phyloP scores from a whole-genome alignment of 2,888 invertebrate genomes.

The Drosophila lutescens region DNA sequence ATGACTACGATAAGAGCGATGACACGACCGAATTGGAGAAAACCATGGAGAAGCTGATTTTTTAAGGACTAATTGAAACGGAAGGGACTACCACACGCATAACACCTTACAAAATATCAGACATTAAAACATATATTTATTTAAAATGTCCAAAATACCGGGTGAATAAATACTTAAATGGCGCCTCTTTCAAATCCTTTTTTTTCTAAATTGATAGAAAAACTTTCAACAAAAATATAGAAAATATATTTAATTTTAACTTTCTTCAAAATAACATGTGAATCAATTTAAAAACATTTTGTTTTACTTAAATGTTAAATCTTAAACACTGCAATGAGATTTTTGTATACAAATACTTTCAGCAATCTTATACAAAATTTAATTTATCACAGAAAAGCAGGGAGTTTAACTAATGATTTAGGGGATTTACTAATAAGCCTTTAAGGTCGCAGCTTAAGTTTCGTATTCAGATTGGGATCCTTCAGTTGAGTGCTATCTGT shows the following conservation, averaged over 20 bases:
- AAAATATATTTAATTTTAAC: not conserved
- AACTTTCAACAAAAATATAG: not conserved
- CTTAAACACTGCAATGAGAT: too few relatives aligned
- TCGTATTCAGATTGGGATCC: constrained; percentile 18
- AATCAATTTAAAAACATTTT: too few relatives aligned
- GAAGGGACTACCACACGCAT: not conserved
- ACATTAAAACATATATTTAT: too few relatives aligned
- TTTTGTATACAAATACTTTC: too few relatives aligned
- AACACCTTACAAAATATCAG: too few relatives aligned
- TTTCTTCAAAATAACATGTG: too few relatives aligned
- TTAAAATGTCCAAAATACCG: too few relatives aligned
- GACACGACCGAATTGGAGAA: not conserved
- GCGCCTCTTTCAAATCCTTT: too few relatives aligned
- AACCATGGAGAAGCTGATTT: not conserved
- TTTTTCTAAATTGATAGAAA: too few relatives aligned
- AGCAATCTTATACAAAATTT: not conserved
- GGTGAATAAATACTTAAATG: too few relatives aligned
- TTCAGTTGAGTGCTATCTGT: constrained; percentile 21
- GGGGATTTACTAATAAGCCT: not conserved
- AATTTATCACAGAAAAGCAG: not conserved
- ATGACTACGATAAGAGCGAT: not conserved
- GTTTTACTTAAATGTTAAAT: too few relatives aligned
- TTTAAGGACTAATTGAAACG: not conserved
- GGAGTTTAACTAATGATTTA: not conserved
- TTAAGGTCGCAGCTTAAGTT: not conserved